Conservation (phyloP, 2,888 invertebrate species). For the Homarus gammarus region DNA sequence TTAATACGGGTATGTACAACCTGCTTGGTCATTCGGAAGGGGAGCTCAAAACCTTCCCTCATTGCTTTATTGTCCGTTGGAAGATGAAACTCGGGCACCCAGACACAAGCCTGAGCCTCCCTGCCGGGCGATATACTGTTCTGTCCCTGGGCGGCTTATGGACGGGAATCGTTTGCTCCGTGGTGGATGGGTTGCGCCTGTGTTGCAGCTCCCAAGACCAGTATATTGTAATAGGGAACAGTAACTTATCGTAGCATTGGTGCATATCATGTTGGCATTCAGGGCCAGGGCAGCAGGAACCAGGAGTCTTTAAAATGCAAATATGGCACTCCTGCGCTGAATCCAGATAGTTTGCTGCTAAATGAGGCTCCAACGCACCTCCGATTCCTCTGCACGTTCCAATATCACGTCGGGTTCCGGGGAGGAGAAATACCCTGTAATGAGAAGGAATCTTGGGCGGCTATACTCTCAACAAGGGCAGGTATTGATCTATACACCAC, state of each 20-base stretch:
- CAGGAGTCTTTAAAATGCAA: conserved; percentile 68
- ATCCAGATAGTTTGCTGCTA: conserved; percentile 60
- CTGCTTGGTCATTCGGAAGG: conserved; percentile 64
- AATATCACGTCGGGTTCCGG: conserved; percentile 41
- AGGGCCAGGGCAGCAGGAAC: conserved; percentile 55
- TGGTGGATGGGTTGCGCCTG: conserved; percentile 12
- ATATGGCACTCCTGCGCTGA: conserved; percentile 54
- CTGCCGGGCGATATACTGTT: not conserved
- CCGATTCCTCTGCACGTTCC: conserved; percentile 57
- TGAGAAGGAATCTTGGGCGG: conserved; percentile 42
- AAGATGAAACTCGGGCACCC: conserved; percentile 41
- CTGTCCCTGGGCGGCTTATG: not conserved
- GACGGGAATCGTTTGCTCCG: not conserved
- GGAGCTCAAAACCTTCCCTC: conserved; percentile 64
- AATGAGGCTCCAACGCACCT: conserved; percentile 47
- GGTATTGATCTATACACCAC: conserved; percentile 17
- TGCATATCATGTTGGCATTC: conserved; percentile 71
- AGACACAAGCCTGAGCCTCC: conserved; percentile 15
- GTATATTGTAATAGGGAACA: conserved; percentile 73
- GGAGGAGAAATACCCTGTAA: not conserved
- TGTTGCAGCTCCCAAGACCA: conserved; percentile 37
- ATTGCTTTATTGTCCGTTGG: conserved; percentile 71
- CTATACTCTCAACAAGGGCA: not conserved
- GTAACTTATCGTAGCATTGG: conserved; percentile 71
- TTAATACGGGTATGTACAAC: conserved; percentile 53